Evolutionary conservation across 2,888 invertebrate species (phyloP), one percentile per base, ranked within the genome.

Genomic region (Liopterus haemorrhoidalis): DNA sequence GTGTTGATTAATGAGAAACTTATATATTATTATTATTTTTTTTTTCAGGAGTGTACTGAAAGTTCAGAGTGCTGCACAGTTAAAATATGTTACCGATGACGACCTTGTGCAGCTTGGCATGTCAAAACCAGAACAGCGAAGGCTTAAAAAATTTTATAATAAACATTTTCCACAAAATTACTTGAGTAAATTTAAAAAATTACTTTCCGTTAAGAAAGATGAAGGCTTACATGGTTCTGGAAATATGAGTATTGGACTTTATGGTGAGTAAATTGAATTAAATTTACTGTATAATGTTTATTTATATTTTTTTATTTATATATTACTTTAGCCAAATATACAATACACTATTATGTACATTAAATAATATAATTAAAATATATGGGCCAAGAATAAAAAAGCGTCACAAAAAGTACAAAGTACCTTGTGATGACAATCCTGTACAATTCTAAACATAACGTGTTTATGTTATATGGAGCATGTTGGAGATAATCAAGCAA

Each of bases 91-190:
- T 35, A 85, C 87, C 25, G 91, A 90, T 59, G 89, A 92, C 59
- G 97, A 99, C 69, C 73, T 97, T 50, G 74, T 78, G 41, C 86
- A 88, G 56, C 85, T 99, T 59, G 96, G 96, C 11, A 83, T 95
- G 75, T 89, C 92, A 11, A 86, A 86, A 60, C 95, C 96, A 18
- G 97, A 99, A 71, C 91, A 94, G 72, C 78, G 96, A 48, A 77
- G 96, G 45, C 79, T 96, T 53, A 87, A 91, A 62, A 95, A 95
- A 69, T 90, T 84, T 64, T 96, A 91, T 65, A 85, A 90, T 51
- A 93, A 90, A 67, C 88, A 92, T 67, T 93, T 85, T 64, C 93
- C 94, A 0, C 91, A 93, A 64, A 91, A 91, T 54, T 93, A 94
- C 64, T 73, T 95, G 46, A 85, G 85, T 22, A 94, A 92, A 69